A percentile compares a stretch with the other conserved stretches of the same genome.
These are phyloP conservation scores for Patiria miniata DNA, from an alignment of 35 echinoderm and acorn worm genomes.

Conservation along the genomic window DNA sequence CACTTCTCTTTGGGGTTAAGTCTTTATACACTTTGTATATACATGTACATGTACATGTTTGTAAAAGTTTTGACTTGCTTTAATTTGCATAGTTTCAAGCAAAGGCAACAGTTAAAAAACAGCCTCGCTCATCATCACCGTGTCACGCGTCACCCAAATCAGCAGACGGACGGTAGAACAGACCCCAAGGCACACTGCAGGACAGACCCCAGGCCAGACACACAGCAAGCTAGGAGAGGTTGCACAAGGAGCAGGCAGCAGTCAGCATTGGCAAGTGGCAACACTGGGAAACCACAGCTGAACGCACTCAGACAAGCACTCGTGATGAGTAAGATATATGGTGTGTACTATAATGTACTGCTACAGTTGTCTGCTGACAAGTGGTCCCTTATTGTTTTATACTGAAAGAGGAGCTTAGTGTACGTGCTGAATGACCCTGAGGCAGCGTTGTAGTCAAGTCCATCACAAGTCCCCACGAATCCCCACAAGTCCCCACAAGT, in stretches of 20 bases:
- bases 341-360: conserved; percentile 18
- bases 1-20: too few species aligned
- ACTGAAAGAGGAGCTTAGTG: too few species aligned
- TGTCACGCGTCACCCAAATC: background rate
- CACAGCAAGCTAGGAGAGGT: conserved; percentile 40
- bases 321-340: conserved; percentile 56
- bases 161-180: background rate
- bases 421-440: too few species aligned
- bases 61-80: too few species aligned
- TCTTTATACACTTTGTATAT: too few species aligned
- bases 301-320: conserved; percentile 49
- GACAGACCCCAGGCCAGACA: background rate
- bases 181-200: background rate
- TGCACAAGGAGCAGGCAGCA: conserved; percentile 33
- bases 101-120: background rate
- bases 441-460: too few species aligned
- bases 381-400: too few species aligned
- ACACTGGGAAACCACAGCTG: conserved; percentile 45
- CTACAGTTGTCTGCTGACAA: too few species aligned
- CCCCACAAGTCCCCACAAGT: too few species aligned
- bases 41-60: too few species aligned
- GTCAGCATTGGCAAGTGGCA: conserved; percentile 36
- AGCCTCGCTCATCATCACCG: background rate
- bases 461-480: too few species aligned
- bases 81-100: conserved; percentile 19